These are phyloP conservation scores for Scaptomyza montana DNA, from an alignment of 1,140 invertebrate genomes.

Conservation along the genomic window DNA sequence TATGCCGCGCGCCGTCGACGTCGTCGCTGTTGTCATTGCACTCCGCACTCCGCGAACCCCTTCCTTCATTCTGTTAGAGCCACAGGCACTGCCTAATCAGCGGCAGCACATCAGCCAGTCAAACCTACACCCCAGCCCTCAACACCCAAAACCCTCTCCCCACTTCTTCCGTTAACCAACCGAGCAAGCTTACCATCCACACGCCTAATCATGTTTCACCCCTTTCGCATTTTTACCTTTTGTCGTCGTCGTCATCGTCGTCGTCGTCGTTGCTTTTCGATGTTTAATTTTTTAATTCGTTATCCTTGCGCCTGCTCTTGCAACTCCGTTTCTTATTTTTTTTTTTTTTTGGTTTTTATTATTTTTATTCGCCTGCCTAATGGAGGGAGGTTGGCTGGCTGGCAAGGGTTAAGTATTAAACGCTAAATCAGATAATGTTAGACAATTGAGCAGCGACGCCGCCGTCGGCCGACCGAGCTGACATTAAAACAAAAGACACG, in stretches of 20 bases:
- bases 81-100: conserved; percentile 76
- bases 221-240: conserved; percentile 63
- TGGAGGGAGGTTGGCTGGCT: conserved; percentile 5
- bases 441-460: conserved; percentile 76
- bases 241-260: conserved; percentile 37
- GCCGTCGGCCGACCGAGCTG: conserved; percentile 56
- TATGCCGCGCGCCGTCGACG: conserved; percentile 52
- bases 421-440: conserved; percentile 82
- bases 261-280: conserved; percentile 73
- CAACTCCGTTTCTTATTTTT: conserved; percentile 4
- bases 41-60: not conserved
- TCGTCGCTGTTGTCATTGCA: conserved; percentile 33
- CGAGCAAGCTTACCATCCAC: conserved; percentile 41
- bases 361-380: conserved; percentile 34
- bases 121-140: conserved; percentile 6
- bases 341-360: conserved; percentile 16
- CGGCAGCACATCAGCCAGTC: conserved; percentile 61
- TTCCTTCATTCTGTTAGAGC: conserved; percentile 16
- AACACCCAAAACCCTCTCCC: not conserved
- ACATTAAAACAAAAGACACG: conserved; percentile 76
- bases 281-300: conserved; percentile 83
- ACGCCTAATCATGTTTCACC: conserved; percentile 75
- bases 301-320: conserved; percentile 73
- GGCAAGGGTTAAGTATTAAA: conserved; percentile 79
- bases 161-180: not conserved